These are phyloP conservation scores for Phasia obesa DNA, from an alignment of 2,888 invertebrate genomes.

Conservation along the genomic window DNA sequence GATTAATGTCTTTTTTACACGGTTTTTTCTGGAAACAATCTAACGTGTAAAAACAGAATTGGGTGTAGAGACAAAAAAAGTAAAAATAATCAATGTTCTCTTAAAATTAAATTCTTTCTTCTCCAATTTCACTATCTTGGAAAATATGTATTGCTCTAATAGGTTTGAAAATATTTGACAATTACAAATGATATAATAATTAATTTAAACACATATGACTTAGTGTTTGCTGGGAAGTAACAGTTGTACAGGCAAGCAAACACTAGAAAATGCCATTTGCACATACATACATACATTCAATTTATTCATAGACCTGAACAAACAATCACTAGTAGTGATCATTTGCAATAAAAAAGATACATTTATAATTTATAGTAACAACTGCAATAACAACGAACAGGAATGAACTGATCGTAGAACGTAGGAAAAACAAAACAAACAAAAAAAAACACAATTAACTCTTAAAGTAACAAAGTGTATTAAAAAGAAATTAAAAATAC, in stretches of 20 bases:
- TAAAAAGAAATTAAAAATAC: slow-evolving; percentile 4
- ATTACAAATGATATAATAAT: too few species aligned
- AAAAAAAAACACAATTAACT: slow-evolving; percentile 32
- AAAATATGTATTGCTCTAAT: too few species aligned
- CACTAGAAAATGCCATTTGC: background rate
- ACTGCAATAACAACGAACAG: background rate
- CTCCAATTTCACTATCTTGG: too few species aligned
- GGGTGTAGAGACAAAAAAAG: too few species aligned
- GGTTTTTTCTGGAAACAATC: too few species aligned
- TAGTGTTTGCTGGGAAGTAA: background rate
- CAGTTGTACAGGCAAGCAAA: background rate
- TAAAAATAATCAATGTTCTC: too few species aligned
- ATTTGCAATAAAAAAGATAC: slow-evolving; percentile 2
- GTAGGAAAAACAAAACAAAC: slow-evolving; percentile 8
- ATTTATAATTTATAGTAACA: too few species aligned
- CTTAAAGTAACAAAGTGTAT: slow-evolving; percentile 4
- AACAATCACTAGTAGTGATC: slow-evolving; percentile 28
- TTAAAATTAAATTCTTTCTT: too few species aligned
- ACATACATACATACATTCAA: background rate
- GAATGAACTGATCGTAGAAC: background rate
- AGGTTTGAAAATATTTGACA: too few species aligned
- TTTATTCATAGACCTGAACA: slow-evolving; percentile 7
- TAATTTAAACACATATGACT: too few species aligned
- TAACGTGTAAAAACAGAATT: too few species aligned
- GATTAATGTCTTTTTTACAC: too few species aligned